Conservation (phyloP, 2,113 vertebrate species). For the Sander lucioperca region DNA sequence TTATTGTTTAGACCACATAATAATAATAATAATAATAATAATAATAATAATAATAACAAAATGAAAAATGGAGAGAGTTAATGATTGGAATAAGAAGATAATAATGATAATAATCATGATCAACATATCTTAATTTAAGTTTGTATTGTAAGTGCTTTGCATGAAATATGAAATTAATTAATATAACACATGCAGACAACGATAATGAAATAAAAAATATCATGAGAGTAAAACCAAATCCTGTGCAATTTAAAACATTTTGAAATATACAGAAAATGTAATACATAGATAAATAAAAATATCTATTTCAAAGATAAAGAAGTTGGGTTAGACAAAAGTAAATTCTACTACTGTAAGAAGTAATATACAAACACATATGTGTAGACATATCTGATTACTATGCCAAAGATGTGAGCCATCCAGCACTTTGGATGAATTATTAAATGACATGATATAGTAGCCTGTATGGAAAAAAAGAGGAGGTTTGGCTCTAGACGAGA, state of each 20-base stretch:
- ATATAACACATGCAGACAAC: not conserved
- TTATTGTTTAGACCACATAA: not conserved
- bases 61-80: not conserved
- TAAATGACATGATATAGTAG: slow-evolving; percentile 19
- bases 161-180: not conserved
- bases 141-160: not conserved
- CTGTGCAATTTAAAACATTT: not conserved
- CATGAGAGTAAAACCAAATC: not conserved
- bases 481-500: slow-evolving; percentile 27
- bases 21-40: not conserved
- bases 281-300: not conserved
- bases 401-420: slow-evolving; percentile 16
- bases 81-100: not conserved
- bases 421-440: slow-evolving; percentile 44
- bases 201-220: not conserved
- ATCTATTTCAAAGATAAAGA: too few species aligned
- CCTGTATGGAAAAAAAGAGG: slow-evolving; percentile 16
- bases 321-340: not conserved
- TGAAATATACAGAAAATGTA: not conserved
- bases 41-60: not conserved
- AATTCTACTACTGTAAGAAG: slow-evolving; percentile 2
- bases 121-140: not conserved
- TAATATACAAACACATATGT: not conserved
- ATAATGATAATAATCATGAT: not conserved
- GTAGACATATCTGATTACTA: slow-evolving; percentile 14